A percentile compares a stretch with the other conserved stretches of the same genome.
Conservation (phyloP, 2,888 invertebrate species). For the Venusia cambrica region DNA sequence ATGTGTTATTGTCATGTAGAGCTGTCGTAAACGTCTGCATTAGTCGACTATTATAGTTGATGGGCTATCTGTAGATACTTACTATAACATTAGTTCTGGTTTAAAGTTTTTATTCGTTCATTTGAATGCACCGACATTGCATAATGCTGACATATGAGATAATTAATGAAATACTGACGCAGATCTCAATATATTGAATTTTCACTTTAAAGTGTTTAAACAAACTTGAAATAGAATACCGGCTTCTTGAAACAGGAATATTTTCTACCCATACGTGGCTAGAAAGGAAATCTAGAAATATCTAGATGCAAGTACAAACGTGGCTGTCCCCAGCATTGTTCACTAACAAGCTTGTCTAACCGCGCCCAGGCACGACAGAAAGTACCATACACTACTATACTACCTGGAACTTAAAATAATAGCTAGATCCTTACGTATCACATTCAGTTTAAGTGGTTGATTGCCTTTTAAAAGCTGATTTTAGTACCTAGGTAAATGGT, state of each 20-base stretch:
- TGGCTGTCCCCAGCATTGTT: conserved; percentile 58
- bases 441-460: too few relatives aligned
- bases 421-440: conserved; percentile 1
- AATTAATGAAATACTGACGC: neutral
- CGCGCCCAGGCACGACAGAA: conserved; percentile 63
- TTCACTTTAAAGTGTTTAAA: conserved; percentile 7
- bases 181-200: conserved; percentile 2
- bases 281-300: conserved; percentile 35
- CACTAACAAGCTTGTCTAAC: conserved; percentile 70
- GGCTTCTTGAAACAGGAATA: conserved; percentile 36
- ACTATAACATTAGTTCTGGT: conserved; percentile 47
- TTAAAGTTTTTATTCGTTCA: conserved; percentile 34
- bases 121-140: conserved; percentile 9
- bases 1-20: conserved; percentile 70
- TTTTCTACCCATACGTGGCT: conserved; percentile 33
- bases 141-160: too few relatives aligned
- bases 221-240: conserved; percentile 25
- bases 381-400: conserved; percentile 38
- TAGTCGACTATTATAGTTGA: conserved; percentile 67
- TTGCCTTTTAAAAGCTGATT: too few relatives aligned
- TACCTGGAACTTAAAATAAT: too few relatives aligned
- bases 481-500: too few relatives aligned
- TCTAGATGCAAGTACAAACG: conserved; percentile 47
- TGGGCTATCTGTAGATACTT: conserved; percentile 55
- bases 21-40: conserved; percentile 70